phyloP scores from a whole-genome alignment of 1,140 invertebrate genomes.

The Cylas formicarius region DNA sequence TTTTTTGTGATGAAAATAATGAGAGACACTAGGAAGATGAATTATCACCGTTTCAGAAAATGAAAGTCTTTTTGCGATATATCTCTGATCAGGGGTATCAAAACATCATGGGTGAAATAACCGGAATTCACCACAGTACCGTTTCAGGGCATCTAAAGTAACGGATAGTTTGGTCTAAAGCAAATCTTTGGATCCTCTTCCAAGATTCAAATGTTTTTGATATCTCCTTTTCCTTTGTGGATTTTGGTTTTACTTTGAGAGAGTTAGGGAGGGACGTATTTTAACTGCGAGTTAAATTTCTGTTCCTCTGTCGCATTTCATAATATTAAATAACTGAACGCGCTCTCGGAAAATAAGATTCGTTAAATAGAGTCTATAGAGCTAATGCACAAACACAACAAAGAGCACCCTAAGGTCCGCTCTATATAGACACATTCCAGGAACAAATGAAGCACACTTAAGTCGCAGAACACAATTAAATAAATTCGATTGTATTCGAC shows the following conservation, averaged over 20 bases:
- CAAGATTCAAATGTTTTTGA: constrained; percentile 9
- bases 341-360: constrained; percentile 13
- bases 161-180: constrained; percentile 18
- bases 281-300: no score
- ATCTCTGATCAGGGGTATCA: constrained; percentile 28
- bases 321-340: constrained; percentile 23
- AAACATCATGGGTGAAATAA: constrained; percentile 20
- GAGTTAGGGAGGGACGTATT: no score
- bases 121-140: constrained; percentile 23
- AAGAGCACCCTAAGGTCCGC: constrained; percentile 35
- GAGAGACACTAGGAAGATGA: constrained; percentile 25
- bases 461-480: constrained; percentile 29
- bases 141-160: constrained; percentile 21
- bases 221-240: no score
- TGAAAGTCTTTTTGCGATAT: constrained; percentile 25
- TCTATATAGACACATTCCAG: constrained; percentile 41
- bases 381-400: constrained; percentile 39
- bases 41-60: constrained; percentile 15
- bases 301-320: no score
- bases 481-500: constrained; percentile 17
- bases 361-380: constrained; percentile 14
- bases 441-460: constrained; percentile 44
- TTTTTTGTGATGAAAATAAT: constrained; percentile 17
- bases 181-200: constrained; percentile 11
- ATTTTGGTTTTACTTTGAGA: no score